Percentiles rank a stretch among this genome's conserved stretches.
Evolutionary conservation across 2,888 invertebrate species (phyloP).

Genomic region (Lasioglossum morio): DNA sequence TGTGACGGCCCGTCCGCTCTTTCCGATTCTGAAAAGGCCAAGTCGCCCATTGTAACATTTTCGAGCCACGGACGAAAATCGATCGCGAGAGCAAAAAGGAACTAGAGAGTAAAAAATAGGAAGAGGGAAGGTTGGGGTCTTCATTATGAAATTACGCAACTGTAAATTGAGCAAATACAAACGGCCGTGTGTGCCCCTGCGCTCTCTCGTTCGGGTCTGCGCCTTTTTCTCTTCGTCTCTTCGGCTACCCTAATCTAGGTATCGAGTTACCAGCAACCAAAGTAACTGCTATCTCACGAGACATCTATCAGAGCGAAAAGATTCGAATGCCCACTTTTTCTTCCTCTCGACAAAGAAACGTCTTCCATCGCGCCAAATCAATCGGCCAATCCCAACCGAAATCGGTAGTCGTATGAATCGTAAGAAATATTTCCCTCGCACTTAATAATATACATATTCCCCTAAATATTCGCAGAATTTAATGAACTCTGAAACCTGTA

Average conservation of each 20-base stretch:
- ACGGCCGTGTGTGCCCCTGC: conserved; percentile 71
- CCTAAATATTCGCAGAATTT: neutral
- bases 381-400: neutral
- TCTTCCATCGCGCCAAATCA: conserved; percentile 35
- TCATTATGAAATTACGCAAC: conserved; percentile 83
- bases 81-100: conserved; percentile 60
- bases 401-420: too few relatives aligned
- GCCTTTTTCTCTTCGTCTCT: conserved; percentile 67
- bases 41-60: conserved; percentile 64
- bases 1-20: conserved; percentile 74
- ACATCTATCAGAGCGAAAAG: conserved; percentile 75
- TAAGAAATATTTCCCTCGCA: too few relatives aligned
- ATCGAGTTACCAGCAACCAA: conserved; percentile 77
- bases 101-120: conserved; percentile 34
- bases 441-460: neutral
- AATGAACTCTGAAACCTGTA: neutral
- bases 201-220: conserved; percentile 70
- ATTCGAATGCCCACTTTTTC: conserved; percentile 38
- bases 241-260: conserved; percentile 62
- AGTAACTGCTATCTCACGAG: conserved; percentile 80
- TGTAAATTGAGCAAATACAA: conserved; percentile 84
- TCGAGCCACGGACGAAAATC: conserved; percentile 48
- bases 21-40: conserved; percentile 75
- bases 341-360: conserved; percentile 13
- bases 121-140: conserved; percentile 74